These are phyloP conservation scores for Eciton burchellii DNA, from an alignment of 1,140 invertebrate species.

Conservation along the genomic window DNA sequence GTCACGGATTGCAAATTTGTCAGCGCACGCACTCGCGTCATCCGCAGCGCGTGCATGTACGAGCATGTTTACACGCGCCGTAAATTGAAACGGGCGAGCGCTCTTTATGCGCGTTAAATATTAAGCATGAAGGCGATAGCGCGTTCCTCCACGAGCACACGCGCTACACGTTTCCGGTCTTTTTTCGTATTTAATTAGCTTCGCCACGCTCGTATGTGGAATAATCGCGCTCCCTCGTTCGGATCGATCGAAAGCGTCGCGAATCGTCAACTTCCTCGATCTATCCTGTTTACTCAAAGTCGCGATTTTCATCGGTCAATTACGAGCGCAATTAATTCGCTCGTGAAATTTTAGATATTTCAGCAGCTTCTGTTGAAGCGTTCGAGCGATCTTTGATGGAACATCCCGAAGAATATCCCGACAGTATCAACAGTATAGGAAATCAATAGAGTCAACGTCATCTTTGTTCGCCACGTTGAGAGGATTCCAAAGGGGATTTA, in stretches of 20 bases:
- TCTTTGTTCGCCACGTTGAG: too few relatives aligned
- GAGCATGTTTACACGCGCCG: conserved; percentile 6
- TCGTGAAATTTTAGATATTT: background rate
- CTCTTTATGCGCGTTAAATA: conserved; percentile 43
- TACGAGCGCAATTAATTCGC: conserved; percentile 21
- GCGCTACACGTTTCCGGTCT: conserved; percentile 57
- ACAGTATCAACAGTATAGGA: too few relatives aligned
- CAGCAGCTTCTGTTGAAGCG: conserved; percentile 16
- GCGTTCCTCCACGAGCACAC: conserved; percentile 12
- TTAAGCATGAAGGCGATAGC: conserved; percentile 55
- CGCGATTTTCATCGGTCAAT: background rate
- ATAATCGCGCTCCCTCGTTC: conserved; percentile 31
- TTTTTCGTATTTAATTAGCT: conserved; percentile 62
- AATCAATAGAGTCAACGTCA: too few relatives aligned
- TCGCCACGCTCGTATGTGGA: conserved; percentile 32
- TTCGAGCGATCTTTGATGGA: too few relatives aligned
- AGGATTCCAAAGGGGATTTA: too few relatives aligned
- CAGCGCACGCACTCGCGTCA: background rate
- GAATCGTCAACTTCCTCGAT: conserved; percentile 27
- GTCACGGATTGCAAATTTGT: conserved; percentile 17
- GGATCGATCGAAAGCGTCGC: conserved; percentile 56
- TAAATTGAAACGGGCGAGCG: background rate
- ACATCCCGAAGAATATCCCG: too few relatives aligned
- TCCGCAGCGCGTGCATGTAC: conserved; percentile 15
- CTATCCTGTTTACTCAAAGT: background rate